Conservation (phyloP, 2,888 invertebrate species). For the Maniola hyperantus region DNA sequence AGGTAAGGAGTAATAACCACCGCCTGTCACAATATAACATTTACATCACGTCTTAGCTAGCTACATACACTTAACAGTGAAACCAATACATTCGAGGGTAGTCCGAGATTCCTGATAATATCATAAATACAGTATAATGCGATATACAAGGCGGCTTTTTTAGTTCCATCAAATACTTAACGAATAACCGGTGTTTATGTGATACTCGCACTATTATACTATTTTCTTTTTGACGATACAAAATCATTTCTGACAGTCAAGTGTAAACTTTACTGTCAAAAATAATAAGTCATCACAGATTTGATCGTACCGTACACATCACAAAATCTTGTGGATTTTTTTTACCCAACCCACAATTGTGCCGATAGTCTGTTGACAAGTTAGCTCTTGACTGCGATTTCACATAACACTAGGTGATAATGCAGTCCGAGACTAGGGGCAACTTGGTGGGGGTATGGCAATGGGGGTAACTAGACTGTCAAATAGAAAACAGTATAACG, state of each 20-base stretch:
- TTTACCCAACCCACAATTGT: no score
- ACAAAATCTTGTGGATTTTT: no score
- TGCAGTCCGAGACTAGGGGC: no score
- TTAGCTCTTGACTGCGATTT: no score
- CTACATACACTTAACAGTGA: constrained; percentile 14
- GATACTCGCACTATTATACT: background rate
- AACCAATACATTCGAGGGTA: constrained; percentile 21
- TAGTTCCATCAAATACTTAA: constrained; percentile 15
- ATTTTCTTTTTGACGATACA: background rate
- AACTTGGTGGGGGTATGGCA: no score
- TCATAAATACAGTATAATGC: constrained; percentile 19
- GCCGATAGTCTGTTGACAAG: no score
- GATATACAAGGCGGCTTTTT: constrained; percentile 24
- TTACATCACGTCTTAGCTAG: constrained; percentile 17
- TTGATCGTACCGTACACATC: no score
- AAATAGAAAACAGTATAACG: background rate
- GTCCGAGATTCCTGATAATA: constrained; percentile 25
- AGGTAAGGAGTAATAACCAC: background rate
- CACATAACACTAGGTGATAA: no score
- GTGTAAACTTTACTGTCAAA: no score
- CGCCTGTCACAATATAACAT: constrained; percentile 7
- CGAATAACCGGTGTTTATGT: background rate
- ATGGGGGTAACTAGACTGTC: no score
- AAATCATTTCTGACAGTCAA: no score
- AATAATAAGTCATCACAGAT: no score